Conservation (phyloP, 2,888 invertebrate genomes). For the Trichogramma dendrolimi region DNA sequence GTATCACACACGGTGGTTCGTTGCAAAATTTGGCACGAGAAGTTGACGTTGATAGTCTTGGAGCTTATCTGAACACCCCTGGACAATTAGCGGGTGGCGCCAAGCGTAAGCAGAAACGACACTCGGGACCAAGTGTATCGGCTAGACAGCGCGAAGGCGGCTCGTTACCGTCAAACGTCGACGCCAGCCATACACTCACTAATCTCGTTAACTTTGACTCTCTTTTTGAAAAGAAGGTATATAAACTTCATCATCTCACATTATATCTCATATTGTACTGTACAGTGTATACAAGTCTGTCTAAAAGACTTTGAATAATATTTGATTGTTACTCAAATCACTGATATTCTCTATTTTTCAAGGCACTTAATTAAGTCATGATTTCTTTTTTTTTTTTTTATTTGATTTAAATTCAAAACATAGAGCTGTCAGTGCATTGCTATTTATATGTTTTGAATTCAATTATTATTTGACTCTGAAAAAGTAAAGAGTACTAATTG, state of each 20-base stretch:
- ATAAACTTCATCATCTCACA: too few species aligned
- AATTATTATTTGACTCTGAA: too few species aligned
- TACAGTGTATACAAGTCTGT: too few species aligned
- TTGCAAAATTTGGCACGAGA: slow-evolving; percentile 59
- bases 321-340: too few species aligned
- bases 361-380: not conserved
- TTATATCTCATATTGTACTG: too few species aligned
- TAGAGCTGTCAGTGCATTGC: too few species aligned
- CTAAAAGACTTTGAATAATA: too few species aligned
- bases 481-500: too few species aligned
- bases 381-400: slow-evolving; percentile 1
- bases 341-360: too few species aligned
- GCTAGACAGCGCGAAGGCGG: slow-evolving; percentile 65
- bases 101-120: slow-evolving; percentile 4
- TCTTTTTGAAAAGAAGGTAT: slow-evolving; percentile 47
- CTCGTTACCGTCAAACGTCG: slow-evolving; percentile 60
- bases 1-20: slow-evolving; percentile 58
- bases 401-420: not conserved
- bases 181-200: slow-evolving; percentile 51
- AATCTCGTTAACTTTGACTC: slow-evolving; percentile 47
- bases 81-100: slow-evolving; percentile 34
- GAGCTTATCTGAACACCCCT: slow-evolving; percentile 45
- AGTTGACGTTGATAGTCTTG: slow-evolving; percentile 38
- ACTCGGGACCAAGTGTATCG: slow-evolving; percentile 47
- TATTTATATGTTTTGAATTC: too few species aligned